These are phyloP conservation scores for Porites cylindrica DNA, from an alignment of 92 coral and sea anemone species.

Conservation along the genomic window DNA sequence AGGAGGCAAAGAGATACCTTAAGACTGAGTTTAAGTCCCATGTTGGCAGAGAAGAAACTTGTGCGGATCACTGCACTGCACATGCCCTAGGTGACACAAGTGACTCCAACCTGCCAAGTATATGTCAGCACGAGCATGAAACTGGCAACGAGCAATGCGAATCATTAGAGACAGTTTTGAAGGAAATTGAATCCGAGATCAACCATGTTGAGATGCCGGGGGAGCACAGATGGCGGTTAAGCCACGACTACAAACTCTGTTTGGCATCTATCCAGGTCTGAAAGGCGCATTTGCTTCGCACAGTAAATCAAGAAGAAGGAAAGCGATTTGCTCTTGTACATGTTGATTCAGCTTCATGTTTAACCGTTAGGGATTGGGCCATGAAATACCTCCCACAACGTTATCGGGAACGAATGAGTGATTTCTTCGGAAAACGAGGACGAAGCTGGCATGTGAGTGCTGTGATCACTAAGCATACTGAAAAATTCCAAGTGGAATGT, in stretches of 20 bases:
- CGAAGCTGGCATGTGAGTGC: no score
- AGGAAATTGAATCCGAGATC: slow-evolving; percentile 20
- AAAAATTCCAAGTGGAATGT: no score
- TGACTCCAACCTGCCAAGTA: background rate
- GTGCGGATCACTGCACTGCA: slow-evolving; percentile 66
- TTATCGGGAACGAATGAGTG: no score
- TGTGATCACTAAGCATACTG: background rate
- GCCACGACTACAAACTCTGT: slow-evolving; percentile 32
- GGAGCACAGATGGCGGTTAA: slow-evolving; percentile 25
- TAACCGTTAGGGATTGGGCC: slow-evolving; percentile 65
- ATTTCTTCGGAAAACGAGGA: no score
- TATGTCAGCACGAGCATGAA: slow-evolving; percentile 41
- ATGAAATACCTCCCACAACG: slow-evolving; percentile 32
- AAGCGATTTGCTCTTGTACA: slow-evolving; percentile 50
- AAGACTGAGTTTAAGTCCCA: slow-evolving; percentile 68
- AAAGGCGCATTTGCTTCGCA: slow-evolving; percentile 50
- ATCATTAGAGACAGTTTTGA: slow-evolving; percentile 13
- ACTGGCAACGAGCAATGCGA: slow-evolving; percentile 10
- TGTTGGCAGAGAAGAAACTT: slow-evolving; percentile 50
- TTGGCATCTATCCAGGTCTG: slow-evolving; percentile 31
- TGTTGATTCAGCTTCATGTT: slow-evolving; percentile 47
- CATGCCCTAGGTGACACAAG: slow-evolving; percentile 57
- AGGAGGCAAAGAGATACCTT: no score
- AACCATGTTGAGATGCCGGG: background rate
- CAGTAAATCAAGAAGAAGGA: slow-evolving; percentile 54